Percentiles rank a stretch among this genome's conserved stretches.
Conservation (phyloP, 2,113 vertebrate species). For the Chrysemys picta region DNA sequence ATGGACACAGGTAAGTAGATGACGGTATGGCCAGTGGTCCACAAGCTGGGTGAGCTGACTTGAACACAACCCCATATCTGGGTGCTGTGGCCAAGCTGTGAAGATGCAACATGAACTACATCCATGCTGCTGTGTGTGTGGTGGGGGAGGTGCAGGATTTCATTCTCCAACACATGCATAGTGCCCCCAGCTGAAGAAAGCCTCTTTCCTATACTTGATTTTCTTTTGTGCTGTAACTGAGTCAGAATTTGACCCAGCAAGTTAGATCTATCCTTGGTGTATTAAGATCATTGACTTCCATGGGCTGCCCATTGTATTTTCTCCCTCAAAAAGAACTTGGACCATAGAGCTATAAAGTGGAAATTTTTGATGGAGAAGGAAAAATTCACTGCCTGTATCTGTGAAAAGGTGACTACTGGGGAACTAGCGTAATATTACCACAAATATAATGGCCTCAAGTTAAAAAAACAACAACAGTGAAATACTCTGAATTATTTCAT, state of each 20-base stretch:
- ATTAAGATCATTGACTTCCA: background rate
- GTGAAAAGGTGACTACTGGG: background rate
- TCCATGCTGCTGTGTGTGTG: background rate
- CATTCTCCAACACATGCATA: background rate
- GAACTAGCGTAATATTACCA: background rate
- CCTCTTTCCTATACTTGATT: background rate
- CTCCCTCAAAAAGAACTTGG: background rate
- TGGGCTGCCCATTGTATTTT: background rate
- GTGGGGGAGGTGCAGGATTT: background rate
- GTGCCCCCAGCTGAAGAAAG: background rate
- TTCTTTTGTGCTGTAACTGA: background rate
- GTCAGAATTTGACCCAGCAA: background rate
- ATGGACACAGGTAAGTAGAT: background rate
- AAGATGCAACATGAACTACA: background rate
- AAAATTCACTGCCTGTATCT: background rate
- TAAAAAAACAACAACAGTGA: background rate
- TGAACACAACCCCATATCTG: background rate
- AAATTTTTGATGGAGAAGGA: background rate
- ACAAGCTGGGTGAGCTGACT: background rate
- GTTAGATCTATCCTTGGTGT: background rate
- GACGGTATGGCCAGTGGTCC: background rate
- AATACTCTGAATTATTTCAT: background rate
- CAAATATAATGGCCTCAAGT: background rate
- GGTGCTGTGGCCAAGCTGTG: background rate
- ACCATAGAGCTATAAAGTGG: background rate